Percentiles rank a stretch among this genome's conserved stretches.
Evolutionary conservation across 2,113 vertebrate species (phyloP).

Genomic region (Xyliphius kryptos): DNA sequence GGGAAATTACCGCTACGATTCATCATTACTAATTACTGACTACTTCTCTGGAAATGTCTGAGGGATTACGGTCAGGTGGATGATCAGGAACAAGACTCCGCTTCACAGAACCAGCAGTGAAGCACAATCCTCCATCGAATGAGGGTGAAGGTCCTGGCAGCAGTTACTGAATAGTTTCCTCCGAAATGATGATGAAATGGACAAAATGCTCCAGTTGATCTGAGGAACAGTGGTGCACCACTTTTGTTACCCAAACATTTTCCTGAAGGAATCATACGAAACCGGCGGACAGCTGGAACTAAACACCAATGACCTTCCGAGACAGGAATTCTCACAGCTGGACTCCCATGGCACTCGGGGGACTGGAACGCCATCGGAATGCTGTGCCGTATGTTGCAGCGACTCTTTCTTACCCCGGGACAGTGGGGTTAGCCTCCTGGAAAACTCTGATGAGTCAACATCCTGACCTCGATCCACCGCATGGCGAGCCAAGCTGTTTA

Average conservation of each 20-base stretch:
- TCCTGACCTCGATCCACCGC: conserved; percentile 48
- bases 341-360: not conserved
- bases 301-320: conserved; percentile 22
- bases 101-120: no score
- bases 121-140: no score
- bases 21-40: no score
- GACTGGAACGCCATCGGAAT: conserved; percentile 33
- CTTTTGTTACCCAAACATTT: conserved; percentile 39
- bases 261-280: conserved; percentile 45
- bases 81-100: no score
- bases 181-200: no score
- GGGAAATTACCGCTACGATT: no score
- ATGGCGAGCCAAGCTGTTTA: conserved; percentile 28
- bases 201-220: no score
- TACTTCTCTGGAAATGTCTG: no score
- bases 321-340: conserved; percentile 38
- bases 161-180: no score
- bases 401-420: conserved; percentile 42
- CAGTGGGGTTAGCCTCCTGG: conserved; percentile 34
- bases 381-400: conserved; percentile 44
- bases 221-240: no score
- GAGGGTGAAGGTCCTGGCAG: no score
- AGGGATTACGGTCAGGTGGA: no score
- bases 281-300: conserved; percentile 39
- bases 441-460: conserved; percentile 57